Conservation (phyloP, 2,113 vertebrate species). For the Elanoides forficatus region DNA sequence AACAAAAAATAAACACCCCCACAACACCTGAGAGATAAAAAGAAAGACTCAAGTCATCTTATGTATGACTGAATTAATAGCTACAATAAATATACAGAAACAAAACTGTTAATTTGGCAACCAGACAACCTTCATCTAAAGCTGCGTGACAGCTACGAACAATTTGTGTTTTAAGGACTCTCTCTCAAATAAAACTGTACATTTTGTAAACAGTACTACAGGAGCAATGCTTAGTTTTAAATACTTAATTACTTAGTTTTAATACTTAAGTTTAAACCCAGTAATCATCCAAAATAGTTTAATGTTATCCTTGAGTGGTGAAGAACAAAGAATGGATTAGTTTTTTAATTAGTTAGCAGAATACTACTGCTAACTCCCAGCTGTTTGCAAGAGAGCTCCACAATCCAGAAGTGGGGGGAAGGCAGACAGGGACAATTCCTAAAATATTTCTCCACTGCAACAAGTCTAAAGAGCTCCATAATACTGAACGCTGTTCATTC, state of each 20-base stretch:
- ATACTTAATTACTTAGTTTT: too few species aligned
- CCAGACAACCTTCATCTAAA: not conserved
- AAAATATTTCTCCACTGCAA: not conserved
- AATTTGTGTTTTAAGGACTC: not conserved
- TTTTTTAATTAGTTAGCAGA: not conserved
- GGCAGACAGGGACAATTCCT: not conserved
- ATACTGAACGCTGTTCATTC: not conserved
- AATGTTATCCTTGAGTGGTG: not conserved
- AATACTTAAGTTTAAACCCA: not conserved
- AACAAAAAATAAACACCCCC: constrained; percentile 17
- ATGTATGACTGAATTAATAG: not conserved
- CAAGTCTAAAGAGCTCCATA: not conserved
- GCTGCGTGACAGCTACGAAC: not conserved
- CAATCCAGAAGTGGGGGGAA: not conserved
- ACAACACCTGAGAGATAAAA: not conserved
- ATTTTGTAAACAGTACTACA: not conserved
- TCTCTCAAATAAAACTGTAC: not conserved
- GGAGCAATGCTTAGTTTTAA: not conserved
- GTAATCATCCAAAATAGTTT: not conserved
- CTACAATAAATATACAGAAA: not conserved
- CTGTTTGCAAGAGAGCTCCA: not conserved
- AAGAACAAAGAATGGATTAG: not conserved
- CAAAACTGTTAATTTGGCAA: not conserved
- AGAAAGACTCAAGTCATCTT: not conserved
- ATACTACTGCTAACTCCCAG: not conserved